phyloP scores from a whole-genome alignment of 2,888 invertebrate genomes.

The Stenolophus ochropezus region DNA sequence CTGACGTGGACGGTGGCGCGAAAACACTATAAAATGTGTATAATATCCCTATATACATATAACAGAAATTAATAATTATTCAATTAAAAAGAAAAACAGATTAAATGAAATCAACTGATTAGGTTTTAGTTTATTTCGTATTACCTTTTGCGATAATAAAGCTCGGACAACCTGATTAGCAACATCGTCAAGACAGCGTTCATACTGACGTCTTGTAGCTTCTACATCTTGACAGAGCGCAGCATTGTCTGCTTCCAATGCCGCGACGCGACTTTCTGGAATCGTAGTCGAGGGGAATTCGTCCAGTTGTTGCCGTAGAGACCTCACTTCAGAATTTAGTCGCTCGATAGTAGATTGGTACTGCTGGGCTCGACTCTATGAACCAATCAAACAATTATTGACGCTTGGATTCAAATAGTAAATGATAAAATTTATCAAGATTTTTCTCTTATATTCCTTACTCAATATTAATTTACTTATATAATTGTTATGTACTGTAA shows the following conservation, averaged over 20 bases:
- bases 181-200: constrained; percentile 87
- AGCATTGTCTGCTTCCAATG: constrained; percentile 78
- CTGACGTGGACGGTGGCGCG: no score
- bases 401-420: no score
- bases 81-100: background rate
- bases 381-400: no score
- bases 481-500: no score
- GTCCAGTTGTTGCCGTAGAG: constrained; percentile 78
- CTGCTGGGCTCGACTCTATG: constrained; percentile 82
- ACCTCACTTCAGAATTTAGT: constrained; percentile 81
- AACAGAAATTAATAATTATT: no score
- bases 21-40: no score
- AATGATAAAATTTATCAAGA: no score
- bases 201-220: constrained; percentile 83
- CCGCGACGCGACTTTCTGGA: constrained; percentile 76
- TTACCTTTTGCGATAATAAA: constrained; percentile 88
- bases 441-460: no score
- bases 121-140: background rate
- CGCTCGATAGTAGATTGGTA: constrained; percentile 81
- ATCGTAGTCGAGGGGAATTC: constrained; percentile 69
- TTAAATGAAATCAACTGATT: background rate
- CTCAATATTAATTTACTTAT: no score
- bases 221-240: constrained; percentile 80
- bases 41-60: no score
- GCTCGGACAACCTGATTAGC: constrained; percentile 89